Evolutionary conservation across 2,113 vertebrate species (phyloP), one percentile per base, ranked within the genome.

Genomic region (Ivindomyrus marchei): DNA sequence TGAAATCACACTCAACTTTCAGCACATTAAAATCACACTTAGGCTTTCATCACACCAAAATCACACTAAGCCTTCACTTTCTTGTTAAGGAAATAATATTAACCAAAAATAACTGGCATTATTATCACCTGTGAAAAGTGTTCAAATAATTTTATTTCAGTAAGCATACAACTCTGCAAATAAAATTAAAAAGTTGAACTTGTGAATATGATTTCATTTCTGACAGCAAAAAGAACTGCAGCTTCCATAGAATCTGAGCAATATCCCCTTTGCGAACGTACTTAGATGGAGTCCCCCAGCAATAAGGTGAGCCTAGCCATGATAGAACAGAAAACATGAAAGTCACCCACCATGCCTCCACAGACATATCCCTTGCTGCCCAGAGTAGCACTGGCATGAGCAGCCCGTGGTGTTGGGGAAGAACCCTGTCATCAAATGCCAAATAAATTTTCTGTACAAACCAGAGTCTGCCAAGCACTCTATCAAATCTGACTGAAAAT

Each of bases 301-400:
- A 62, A 62, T n/a, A n/a, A 62, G 10, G 27, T 70, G 62, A 70
- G n/a, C 1, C 62, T 31, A n/a, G n/a, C n/a, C 62, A 66, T 66
- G 10, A 31, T 27, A 31, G n/a, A 31, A 11, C 27, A 70, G 10
- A 70, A 11, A 70, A 31, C 3, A 45, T 83, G 77, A 19, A 45
- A 45, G 8, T 45, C 39, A 83, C 77, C 42, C 77, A 83, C 77
- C 39, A 39, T 45, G 77, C 98, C 98, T 89, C 98, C 98, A 91
- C 97, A 99, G 58, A 99, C 89, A 92, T 98, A 99, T 42, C 98
- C 98, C 93, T 93, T 97, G 86, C 95, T 96, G 89, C 96, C 96
- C 15, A 98, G 92, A 24, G 95, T 94, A 89, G 98, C 96, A 89
- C 98, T 97, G 0, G 96, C 96, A 19, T 99, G 98, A 49, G 98